Base-by-base conservation (phyloP, 2,797 vertebrate species). In the Gymnothorax reevesii region DNA sequence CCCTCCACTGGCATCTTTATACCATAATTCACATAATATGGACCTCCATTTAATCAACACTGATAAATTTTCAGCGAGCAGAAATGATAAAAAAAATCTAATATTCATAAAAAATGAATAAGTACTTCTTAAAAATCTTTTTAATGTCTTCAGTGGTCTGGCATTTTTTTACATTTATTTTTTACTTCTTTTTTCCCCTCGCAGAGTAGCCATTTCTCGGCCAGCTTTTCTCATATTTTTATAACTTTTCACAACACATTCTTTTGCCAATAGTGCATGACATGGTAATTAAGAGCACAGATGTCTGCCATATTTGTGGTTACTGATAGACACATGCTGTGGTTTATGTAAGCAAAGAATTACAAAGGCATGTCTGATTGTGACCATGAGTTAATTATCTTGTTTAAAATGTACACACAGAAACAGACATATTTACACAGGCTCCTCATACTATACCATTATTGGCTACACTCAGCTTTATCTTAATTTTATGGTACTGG, bases 271-370 rank as follows among this genome's bases (percentile, higher is more conserved):
- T 17, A 79, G 22, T 54, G 6, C 75, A 54, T 79, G 75, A 55
- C 15, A 62, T n/a, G 5, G 13, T 64, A 59, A 64, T 66, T 52
- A 49, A 49, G 60, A 42, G 57, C 17, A 22, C 82, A 83, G 86
- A 73, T 82, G 66, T 57, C 86, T 87, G 69, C 57, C 22, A 69
- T 83, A 87, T 82, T 69, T 87, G 86, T 27, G 82, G 82, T 62
- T 57, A 62, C 82, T 75, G 55, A 71, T 8, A 54, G 27, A 57
- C 20, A 69, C 27, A 66, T 83, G 66, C 82, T 73, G 86, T 22
- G 82, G 86, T 54, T 84, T 75, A 66, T 12, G 66, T 77, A 64
- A 33, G 33, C 33, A 77, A 52, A 75, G 13, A 60, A 60, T 83
- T 82, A 66, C 69, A 59, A 25, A 59, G 82, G 64, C 52, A 62